Base-by-base conservation (phyloP, 2,797 vertebrate species). In the Sebastes goodei region DNA sequence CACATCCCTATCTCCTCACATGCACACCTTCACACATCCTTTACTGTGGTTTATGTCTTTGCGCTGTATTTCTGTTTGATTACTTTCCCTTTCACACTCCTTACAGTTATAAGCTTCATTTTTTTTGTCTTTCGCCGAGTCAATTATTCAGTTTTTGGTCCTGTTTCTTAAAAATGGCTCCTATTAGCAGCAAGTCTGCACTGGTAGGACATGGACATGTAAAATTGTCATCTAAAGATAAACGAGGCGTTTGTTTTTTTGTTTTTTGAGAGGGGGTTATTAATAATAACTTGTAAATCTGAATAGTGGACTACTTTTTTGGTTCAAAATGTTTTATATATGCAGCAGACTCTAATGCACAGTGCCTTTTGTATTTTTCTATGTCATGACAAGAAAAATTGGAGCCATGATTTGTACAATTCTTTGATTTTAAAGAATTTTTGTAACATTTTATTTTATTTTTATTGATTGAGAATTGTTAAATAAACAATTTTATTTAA, bases 281-380 rank as follows among this genome's bases (percentile, higher is more conserved):
- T 68, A 23, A 60, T 61, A 33, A 63, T 79, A 69, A 74, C 63
- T 56, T 74, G 76, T 89, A 83, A 66, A 88, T 89, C 69, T 87
- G 29, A 64, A 46, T 83, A 29, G 71, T 81, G 56, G 69, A 74
- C 70, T 68, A 29, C 0, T 66, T 76, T 78, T 82, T 82, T 76
- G 80, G 82, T 87, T 86, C 25, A 74, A 57, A 70, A 83, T 88
- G 67, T 90, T 89, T 85, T 82, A 29, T 88, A 89, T 64, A 83
- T 84, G 81, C 86, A 86, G 76, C 89, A 83, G 80, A 90, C 79
- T 77, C 78, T 85, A 85, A 89, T 93, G 84, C 92, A 86, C 89
- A 94, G 96, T 96, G 96, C 96, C 96, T 96, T 93, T 96, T 94
- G 86, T 94, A 93, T 91, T 96, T 96, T 96, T 96, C 84, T 96